Percentiles rank a stretch among this genome's conserved stretches.
Conservation (phyloP, 2,113 vertebrate species). For the Pleuronectes platessa region DNA sequence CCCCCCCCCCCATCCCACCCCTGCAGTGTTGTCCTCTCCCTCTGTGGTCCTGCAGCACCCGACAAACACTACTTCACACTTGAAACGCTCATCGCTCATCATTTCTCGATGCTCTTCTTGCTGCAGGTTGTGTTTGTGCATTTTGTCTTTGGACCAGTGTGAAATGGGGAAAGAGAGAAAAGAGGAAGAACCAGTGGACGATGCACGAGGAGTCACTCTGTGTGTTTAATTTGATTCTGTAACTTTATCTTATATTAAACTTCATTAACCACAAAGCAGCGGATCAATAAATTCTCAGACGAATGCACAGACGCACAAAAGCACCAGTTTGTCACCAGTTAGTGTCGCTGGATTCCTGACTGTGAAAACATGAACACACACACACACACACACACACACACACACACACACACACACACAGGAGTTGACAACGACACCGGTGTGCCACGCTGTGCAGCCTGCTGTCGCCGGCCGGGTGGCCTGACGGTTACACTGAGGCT, state of each 20-base stretch:
- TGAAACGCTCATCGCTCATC: too few relatives aligned
- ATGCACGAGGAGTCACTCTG: too few relatives aligned
- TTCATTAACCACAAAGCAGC: neutral
- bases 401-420: conserved; percentile 35
- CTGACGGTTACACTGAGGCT: conserved; percentile 40
- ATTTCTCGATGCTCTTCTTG: neutral
- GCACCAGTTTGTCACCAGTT: neutral
- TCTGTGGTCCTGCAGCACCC: conserved; percentile 32
- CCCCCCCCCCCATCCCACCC: neutral
- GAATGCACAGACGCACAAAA: neutral
- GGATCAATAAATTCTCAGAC: neutral
- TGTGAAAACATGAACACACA: conserved; percentile 36
- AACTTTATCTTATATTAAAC: neutral
- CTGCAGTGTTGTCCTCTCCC: conserved; percentile 15
- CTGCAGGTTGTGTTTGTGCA: too few relatives aligned
- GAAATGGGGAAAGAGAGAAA: too few relatives aligned
- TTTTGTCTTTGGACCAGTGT: too few relatives aligned
- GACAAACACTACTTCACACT: neutral
- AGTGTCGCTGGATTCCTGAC: conserved; percentile 44
- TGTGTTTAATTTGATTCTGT: neutral
- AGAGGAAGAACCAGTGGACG: too few relatives aligned
- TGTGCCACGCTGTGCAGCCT: conserved; percentile 36
- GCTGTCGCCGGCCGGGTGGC: conserved; percentile 68
- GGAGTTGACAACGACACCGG: neutral
- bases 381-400: conserved; percentile 31